Evolutionary conservation across 2,797 vertebrate species (phyloP), one percentile per base, ranked within the genome.

Genomic region (Myripristis jacobus): DNA sequence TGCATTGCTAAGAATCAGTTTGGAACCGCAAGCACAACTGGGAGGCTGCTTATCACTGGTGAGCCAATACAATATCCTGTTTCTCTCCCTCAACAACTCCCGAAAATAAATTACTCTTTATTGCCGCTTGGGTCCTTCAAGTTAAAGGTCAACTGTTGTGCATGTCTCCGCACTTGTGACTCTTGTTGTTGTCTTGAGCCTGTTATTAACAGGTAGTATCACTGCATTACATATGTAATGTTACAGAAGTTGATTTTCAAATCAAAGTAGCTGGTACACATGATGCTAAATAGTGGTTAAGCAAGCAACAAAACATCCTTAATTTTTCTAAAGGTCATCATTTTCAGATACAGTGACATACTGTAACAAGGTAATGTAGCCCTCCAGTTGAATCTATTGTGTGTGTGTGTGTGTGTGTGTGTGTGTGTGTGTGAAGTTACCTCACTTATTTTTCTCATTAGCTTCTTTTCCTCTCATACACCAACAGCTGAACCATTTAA

Each of bases 1-100:
- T 99, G 97, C 79, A 72, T 95, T 31, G 97, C 97, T 11, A 95
- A 94, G 86, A 99, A 99, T 88, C 95, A 95, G 88, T 98, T 98
- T 91, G 97, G 97, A 71, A 90, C 90, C 6, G 96, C 96, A 7
- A 98, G 89, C 80, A 95, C 94, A 29, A 94, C 95, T 8, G 96
- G 95, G 61, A 94, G 44, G 77, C 78, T 99, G 76, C 56, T 97
- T 2, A 93, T 98, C 53, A 97, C 96, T 50, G 97, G 97, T 98
- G 77, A 87, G 91, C 22, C 18, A 15, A 29, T 46, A 21, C 51
- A 58, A 53, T 46, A 51, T 61, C 29, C 34, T 36, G 16, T n/a
- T 34, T 9, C 46, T 24, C 21, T 65, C 6, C 13, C 2, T 52
- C 25, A 63, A 41, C 48, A 47, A 12, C 31, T 8, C 5, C 29